Conservation (phyloP, 2,888 invertebrate genomes). For the Dicranocentrus wangi region DNA sequence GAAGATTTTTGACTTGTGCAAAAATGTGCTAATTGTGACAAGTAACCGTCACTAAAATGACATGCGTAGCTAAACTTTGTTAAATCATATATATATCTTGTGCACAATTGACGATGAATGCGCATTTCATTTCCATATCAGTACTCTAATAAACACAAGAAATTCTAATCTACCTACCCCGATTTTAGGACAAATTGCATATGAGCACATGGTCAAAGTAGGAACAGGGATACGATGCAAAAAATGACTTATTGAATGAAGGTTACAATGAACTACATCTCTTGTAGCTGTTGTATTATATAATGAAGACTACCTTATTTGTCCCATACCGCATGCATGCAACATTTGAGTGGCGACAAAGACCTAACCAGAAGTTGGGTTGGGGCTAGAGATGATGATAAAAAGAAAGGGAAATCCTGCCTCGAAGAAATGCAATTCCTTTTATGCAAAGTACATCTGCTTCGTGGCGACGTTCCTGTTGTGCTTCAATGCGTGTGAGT, state of each 20-base stretch:
- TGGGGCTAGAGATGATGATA: not conserved
- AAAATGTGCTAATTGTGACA: no score
- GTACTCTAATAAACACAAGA: no score
- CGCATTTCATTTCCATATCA: no score
- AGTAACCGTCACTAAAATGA: no score
- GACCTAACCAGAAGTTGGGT: conserved; percentile 20
- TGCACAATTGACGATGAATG: no score
- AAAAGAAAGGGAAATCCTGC: conserved; percentile 49
- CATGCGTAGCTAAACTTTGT: no score
- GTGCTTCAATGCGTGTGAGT: not conserved
- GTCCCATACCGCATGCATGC: no score
- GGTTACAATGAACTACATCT: conserved; percentile 18
- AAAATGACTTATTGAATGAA: conserved; percentile 21
- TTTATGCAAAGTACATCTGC: not conserved
- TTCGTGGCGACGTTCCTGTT: not conserved
- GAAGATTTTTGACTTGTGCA: no score
- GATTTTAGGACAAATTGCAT: conserved; percentile 22
- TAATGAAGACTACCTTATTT: no score
- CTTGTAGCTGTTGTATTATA: not conserved
- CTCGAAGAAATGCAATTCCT: conserved; percentile 18
- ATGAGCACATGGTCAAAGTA: conserved; percentile 46
- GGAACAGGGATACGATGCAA: not conserved
- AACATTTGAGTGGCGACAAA: not conserved
- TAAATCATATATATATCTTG: no score
- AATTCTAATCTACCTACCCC: no score